Percentiles rank a stretch among this genome's conserved stretches.
These are phyloP conservation scores for Noctua comes DNA, from an alignment of 2,888 invertebrate species.

Conservation along the genomic window DNA sequence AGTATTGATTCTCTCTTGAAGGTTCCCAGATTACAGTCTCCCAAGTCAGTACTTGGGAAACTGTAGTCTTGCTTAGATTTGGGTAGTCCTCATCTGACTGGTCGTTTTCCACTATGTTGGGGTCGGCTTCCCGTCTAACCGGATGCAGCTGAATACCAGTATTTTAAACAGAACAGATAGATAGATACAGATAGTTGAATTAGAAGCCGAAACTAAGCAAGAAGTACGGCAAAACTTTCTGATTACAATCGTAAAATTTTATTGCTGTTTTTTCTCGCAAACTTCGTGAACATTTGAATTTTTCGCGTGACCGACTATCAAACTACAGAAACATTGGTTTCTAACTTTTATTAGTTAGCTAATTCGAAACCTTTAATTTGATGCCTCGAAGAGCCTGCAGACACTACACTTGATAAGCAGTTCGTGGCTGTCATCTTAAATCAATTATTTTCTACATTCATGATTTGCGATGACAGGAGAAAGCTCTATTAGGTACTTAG, in stretches of 20 bases:
- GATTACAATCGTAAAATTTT: slow-evolving; percentile 47
- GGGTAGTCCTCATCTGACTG: neutral
- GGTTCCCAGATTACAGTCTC: too few species aligned
- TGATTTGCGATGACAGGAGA: neutral
- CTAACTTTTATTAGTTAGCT: slow-evolving; percentile 54
- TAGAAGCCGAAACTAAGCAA: slow-evolving; percentile 8
- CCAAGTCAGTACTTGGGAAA: neutral
- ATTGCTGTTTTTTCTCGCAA: slow-evolving; percentile 39
- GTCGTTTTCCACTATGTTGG: neutral
- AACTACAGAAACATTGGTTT: slow-evolving; percentile 38
- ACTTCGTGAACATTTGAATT: slow-evolving; percentile 24
- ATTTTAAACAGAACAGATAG: too few species aligned
- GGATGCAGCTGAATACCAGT: neutral
- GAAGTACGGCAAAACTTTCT: slow-evolving; percentile 25
- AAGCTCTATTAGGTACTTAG: neutral
- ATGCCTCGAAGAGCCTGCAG: slow-evolving; percentile 8
- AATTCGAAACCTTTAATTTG: slow-evolving; percentile 52
- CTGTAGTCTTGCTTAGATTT: neutral
- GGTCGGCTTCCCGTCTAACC: neutral
- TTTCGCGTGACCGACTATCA: slow-evolving; percentile 53
- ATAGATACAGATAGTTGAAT: too few species aligned
- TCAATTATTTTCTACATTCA: neutral
- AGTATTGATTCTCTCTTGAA: too few species aligned
- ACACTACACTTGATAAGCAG: slow-evolving; percentile 5
- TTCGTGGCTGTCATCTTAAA: neutral